A percentile compares a stretch with the other conserved stretches of the same genome.
These are phyloP conservation scores for Ericerus pela DNA, from an alignment of 1,140 invertebrate genomes.

Conservation along the genomic window DNA sequence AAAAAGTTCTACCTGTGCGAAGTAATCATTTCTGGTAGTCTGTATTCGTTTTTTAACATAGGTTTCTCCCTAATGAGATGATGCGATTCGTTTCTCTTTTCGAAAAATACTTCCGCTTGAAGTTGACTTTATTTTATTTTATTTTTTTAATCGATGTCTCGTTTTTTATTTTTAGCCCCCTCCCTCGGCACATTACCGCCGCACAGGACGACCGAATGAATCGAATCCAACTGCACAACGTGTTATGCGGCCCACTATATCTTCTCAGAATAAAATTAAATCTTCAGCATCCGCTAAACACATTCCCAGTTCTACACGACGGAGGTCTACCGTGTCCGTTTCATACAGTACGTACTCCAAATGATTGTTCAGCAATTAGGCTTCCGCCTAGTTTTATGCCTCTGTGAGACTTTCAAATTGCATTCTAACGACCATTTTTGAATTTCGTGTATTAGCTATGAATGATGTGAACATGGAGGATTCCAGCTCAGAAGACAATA, in stretches of 20 bases:
- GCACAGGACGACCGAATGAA: conserved; percentile 15
- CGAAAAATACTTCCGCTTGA: no score
- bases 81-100: no score
- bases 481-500: conserved; percentile 51
- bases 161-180: neutral
- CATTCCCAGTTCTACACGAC: conserved; percentile 24
- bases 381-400: neutral
- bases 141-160: conserved; percentile 9
- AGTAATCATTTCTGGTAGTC: no score
- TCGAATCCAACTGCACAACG: conserved; percentile 13
- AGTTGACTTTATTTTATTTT: conserved; percentile 4
- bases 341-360: neutral
- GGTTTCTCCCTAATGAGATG: no score
- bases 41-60: no score
- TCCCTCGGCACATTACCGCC: neutral
- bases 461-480: conserved; percentile 50
- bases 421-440: neutral
- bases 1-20: no score
- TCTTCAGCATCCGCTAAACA: conserved; percentile 29
- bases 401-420: neutral
- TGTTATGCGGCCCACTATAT: conserved; percentile 59
- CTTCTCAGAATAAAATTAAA: conserved; percentile 54
- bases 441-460: conserved; percentile 40
- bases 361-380: neutral
- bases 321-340: conserved; percentile 10